Evolutionary conservation across 2,888 invertebrate species (phyloP).

Genomic region (Hofmannophila pseudospretella): DNA sequence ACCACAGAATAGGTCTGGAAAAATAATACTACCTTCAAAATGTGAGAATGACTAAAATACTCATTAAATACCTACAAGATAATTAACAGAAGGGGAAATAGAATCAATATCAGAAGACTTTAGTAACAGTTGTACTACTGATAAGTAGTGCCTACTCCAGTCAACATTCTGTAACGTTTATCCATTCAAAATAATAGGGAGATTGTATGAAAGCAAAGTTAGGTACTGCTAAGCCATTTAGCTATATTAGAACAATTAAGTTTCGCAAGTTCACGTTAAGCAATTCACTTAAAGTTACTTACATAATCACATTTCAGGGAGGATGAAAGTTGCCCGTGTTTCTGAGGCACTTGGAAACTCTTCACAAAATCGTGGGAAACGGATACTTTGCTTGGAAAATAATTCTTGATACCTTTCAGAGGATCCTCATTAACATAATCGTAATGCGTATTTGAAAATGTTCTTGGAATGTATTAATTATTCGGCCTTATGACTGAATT

Average conservation of each 20-base stretch:
- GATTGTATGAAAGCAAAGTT: slow-evolving; percentile 53
- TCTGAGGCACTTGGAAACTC: slow-evolving; percentile 27
- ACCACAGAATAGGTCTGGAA: too few relatives aligned
- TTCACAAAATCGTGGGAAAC: slow-evolving; percentile 36
- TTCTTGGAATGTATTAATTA: slow-evolving; percentile 6
- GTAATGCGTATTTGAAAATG: slow-evolving; percentile 10
- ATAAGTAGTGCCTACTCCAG: too few relatives aligned
- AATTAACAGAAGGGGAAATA: too few relatives aligned
- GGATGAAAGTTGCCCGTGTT: slow-evolving; percentile 46
- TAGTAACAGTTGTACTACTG: too few relatives aligned
- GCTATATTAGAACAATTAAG: slow-evolving; percentile 58
- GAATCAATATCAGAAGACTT: too few relatives aligned
- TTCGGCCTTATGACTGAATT: slow-evolving; percentile 1
- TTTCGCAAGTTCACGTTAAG: slow-evolving; percentile 61
- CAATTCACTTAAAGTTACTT: slow-evolving; percentile 64
- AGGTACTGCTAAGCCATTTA: slow-evolving; percentile 54
- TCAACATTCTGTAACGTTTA: slow-evolving; percentile 3
- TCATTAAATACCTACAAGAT: too few relatives aligned
- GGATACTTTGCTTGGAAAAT: slow-evolving; percentile 33
- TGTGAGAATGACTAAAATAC: too few relatives aligned
- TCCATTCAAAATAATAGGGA: slow-evolving; percentile 20
- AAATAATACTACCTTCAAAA: too few relatives aligned
- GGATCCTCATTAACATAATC: slow-evolving; percentile 32
- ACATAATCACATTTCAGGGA: slow-evolving; percentile 62
- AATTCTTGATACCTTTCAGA: slow-evolving; percentile 33